phyloP scores from a whole-genome alignment of 2,888 invertebrate species.

The Melolontha melolontha region DNA sequence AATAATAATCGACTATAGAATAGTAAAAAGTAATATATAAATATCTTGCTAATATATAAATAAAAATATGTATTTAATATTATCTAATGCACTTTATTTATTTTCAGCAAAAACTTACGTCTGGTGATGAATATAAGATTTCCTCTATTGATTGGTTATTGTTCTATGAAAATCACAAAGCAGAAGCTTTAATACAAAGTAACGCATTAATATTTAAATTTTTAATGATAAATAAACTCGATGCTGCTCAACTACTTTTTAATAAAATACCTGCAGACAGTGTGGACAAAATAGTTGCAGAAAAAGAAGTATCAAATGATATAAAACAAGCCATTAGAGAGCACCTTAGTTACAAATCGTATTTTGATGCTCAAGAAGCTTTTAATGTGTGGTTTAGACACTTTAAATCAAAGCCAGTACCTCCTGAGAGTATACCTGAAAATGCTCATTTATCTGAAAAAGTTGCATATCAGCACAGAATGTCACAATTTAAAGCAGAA shows the following conservation, averaged over 20 bases:
- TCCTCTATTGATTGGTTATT: conserved; percentile 89
- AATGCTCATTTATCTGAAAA: conserved; percentile 86
- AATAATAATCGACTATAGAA: too few species aligned
- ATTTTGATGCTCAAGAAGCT: conserved; percentile 87
- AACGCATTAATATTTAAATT: conserved; percentile 90
- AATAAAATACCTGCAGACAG: conserved; percentile 78
- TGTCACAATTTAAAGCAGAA: conserved; percentile 83
- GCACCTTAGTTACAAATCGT: conserved; percentile 88
- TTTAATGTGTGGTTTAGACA: conserved; percentile 92
- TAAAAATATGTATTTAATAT: too few species aligned
- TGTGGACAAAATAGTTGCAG: conserved; percentile 69
- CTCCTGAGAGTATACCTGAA: conserved; percentile 71
- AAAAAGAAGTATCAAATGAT: conserved; percentile 66
- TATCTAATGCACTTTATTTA: conserved; percentile 18
- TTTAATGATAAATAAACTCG: conserved; percentile 83
- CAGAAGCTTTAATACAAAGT: conserved; percentile 87
- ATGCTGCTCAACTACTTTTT: conserved; percentile 83
- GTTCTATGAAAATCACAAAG: conserved; percentile 80
- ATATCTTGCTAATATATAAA: too few species aligned
- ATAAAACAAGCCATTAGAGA: conserved; percentile 75
- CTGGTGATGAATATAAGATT: conserved; percentile 79
- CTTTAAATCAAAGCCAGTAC: conserved; percentile 81
- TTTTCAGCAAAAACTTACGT: conserved; percentile 67
- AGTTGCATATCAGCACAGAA: conserved; percentile 87
- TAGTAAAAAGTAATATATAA: too few species aligned